These are phyloP conservation scores for Papilio machaon DNA, from an alignment of 1,140 invertebrate genomes.

Conservation along the genomic window DNA sequence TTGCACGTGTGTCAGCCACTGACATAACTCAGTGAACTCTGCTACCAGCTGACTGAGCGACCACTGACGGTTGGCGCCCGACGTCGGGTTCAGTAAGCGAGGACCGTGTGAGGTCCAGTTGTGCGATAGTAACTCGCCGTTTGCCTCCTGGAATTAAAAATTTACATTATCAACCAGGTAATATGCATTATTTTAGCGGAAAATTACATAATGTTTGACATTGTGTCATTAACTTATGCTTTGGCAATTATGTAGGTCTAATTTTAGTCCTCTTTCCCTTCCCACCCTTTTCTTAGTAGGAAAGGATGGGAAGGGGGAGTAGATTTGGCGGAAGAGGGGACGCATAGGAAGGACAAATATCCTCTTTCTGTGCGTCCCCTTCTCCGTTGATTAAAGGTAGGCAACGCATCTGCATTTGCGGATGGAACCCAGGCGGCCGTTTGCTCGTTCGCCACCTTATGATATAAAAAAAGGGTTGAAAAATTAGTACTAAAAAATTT, in stretches of 20 bases:
- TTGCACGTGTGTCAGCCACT: slow-evolving; percentile 90
- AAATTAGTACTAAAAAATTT: too few relatives aligned
- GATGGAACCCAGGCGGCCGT: too few relatives aligned
- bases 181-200: not conserved
- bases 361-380: too few relatives aligned
- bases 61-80: slow-evolving; percentile 82
- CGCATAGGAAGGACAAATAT: too few relatives aligned
- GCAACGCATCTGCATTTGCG: too few relatives aligned
- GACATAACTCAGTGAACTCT: slow-evolving; percentile 91
- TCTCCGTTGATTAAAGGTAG: too few relatives aligned
- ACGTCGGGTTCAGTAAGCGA: slow-evolving; percentile 66
- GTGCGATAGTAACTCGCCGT: slow-evolving; percentile 87
- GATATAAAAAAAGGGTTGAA: too few relatives aligned
- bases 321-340: too few relatives aligned
- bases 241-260: not conserved
- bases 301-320: not conserved
- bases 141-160: slow-evolving; percentile 85
- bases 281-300: too few relatives aligned
- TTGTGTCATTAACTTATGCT: not conserved
- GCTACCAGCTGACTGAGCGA: slow-evolving; percentile 89
- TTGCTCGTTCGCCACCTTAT: too few relatives aligned
- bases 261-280: not conserved
- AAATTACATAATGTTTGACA: not conserved
- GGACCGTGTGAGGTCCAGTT: slow-evolving; percentile 70
- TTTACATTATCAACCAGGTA: not conserved